phyloP scores from a whole-genome alignment of 2,113 vertebrate species.

The Melanocharis versteri region DNA sequence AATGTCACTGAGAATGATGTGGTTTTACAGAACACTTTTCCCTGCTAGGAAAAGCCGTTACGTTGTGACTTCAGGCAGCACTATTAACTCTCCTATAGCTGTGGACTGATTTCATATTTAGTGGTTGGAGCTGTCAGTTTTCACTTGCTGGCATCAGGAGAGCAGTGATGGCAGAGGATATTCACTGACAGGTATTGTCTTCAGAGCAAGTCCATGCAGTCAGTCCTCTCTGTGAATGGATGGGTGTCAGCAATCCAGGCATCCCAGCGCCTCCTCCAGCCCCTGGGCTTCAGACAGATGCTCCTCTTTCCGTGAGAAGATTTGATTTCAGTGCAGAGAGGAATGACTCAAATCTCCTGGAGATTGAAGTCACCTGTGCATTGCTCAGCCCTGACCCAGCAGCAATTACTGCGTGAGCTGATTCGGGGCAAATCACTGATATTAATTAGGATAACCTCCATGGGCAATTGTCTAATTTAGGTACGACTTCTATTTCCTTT shows the following conservation, averaged over 20 bases:
- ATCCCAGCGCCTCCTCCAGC: background rate
- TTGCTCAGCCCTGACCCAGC: background rate
- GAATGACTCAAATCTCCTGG: background rate
- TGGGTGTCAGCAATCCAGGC: background rate
- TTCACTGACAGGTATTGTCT: background rate
- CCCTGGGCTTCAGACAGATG: background rate
- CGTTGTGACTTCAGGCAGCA: background rate
- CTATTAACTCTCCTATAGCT: background rate
- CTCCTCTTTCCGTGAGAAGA: background rate
- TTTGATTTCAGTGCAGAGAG: background rate
- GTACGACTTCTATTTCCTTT: conserved; percentile 9
- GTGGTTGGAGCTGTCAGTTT: background rate
- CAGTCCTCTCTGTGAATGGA: background rate
- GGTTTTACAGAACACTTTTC: background rate
- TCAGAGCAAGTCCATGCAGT: background rate
- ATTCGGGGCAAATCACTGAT: background rate
- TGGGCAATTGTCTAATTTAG: background rate
- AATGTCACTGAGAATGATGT: background rate
- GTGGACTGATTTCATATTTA: background rate
- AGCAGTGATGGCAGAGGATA: background rate
- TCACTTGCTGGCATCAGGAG: background rate
- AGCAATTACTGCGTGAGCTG: background rate
- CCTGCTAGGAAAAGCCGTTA: background rate
- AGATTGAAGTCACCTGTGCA: background rate
- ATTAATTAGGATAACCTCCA: conserved; percentile 44